A percentile compares a stretch with the other conserved stretches of the same genome.
These are phyloP conservation scores for Microtus pennsylvanicus DNA, from an alignment of 2,113 vertebrate genomes.

Conservation along the genomic window DNA sequence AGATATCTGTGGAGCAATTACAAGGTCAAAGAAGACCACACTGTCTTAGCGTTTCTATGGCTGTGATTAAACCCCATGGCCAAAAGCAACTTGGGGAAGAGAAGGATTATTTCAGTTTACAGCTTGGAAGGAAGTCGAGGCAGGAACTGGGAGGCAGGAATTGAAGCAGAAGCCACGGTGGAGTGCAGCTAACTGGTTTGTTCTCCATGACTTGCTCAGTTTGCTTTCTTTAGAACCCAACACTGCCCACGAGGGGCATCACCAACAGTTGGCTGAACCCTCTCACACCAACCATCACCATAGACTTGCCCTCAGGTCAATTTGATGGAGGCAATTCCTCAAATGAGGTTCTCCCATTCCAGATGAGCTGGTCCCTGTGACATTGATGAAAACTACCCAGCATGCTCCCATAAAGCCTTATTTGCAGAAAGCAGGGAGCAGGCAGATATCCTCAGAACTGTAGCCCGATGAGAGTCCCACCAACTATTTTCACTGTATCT, in stretches of 20 bases:
- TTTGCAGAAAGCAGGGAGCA: no score
- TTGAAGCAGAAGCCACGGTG: not conserved
- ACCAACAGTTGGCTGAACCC: not conserved
- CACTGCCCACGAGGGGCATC: not conserved
- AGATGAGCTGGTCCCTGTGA: not conserved
- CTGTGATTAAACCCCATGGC: not conserved
- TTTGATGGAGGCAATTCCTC: not conserved
- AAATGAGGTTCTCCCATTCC: not conserved
- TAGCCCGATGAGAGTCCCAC: no score
- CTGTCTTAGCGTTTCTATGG: no score
- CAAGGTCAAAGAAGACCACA: not conserved
- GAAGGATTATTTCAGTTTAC: not conserved
- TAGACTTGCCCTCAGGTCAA: not conserved
- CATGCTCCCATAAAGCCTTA: not conserved
- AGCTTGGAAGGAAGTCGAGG: not conserved
- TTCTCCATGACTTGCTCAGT: not conserved
- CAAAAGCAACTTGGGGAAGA: not conserved
- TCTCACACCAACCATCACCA: not conserved
- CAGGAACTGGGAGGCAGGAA: not conserved
- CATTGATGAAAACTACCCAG: not conserved
- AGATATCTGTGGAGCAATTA: not conserved
- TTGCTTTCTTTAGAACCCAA: not conserved
- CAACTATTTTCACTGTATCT: not conserved
- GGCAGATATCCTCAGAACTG: not conserved
- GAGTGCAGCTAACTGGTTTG: not conserved